Base-by-base conservation (phyloP, 2,113 vertebrate genomes). In the Siniperca chuatsi region DNA sequence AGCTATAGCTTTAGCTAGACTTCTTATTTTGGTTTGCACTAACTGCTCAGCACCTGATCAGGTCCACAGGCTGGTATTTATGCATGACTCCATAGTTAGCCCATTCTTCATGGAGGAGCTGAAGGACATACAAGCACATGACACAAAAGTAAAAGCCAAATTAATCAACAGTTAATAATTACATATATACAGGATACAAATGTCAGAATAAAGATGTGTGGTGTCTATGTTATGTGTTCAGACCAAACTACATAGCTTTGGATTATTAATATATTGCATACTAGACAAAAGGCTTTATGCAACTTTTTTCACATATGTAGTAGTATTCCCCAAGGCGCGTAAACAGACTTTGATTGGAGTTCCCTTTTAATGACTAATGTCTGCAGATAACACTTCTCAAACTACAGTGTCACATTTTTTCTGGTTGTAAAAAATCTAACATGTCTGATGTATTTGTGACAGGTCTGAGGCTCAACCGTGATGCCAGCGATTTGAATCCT, bases 71-170 rank as follows among this genome's bases (percentile, higher is more conserved):
- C 84, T 99, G 98, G 95, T 97, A 98, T 93, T 99, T 99, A 93
- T 97, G 97, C 95, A 99, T 99, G 16, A 94, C 98, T 93, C 98
- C 96, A 0, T 99, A 99, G 95, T 97, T 96, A 16, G 98, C 98
- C 98, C 98, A 99, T 93, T 99, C 98, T 90, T 90, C 96, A 94
- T 98, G 97, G 58, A 99, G 96, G 91, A 98, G 71, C 98, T 99
- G 84, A 84, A 91, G 33, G 37, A 80, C 15, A 90, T 42, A 21
- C 20, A 76, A 79, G 84, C 83, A 80, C 81, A 64, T 33, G 55
- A 73, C 35, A 71, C 5, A n/a, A 69, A 8, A 68, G 8, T 44
- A 29, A 85, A 58, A 21, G 9, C 62, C 18, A 55, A 21, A 0
- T 74, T 58, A 75, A 62, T 11, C 29, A 44, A 68, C 0, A 8